A percentile compares a stretch with the other conserved stretches of the same genome.
These are phyloP conservation scores for Callorhinus ursinus DNA, from an alignment of 2,113 vertebrate species.

Conservation along the genomic window DNA sequence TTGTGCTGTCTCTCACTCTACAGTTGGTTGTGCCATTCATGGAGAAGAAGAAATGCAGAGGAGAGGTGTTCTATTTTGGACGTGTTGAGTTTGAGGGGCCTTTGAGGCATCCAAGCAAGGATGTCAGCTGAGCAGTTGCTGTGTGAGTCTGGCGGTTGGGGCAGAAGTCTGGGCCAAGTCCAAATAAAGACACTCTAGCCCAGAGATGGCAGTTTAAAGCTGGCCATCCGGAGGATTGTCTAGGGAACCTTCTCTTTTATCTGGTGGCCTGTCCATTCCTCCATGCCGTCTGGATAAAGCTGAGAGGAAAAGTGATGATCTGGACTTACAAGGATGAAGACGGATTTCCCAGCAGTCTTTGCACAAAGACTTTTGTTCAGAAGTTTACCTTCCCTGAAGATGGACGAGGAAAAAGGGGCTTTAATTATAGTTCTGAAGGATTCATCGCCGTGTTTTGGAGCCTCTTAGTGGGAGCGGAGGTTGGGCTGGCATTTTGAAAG, in stretches of 20 bases:
- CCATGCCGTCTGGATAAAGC: not conserved
- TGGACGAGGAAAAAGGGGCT: not conserved
- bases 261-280: fast-evolving
- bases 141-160: not conserved
- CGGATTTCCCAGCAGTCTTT: not conserved
- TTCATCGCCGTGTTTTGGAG: not conserved
- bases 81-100: not conserved
- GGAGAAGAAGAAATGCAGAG: not conserved
- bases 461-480: not conserved
- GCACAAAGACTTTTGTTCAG: not conserved
- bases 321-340: not conserved
- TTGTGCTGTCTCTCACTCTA: not conserved
- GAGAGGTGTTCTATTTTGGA: not conserved
- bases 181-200: not conserved
- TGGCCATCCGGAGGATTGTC: fast-evolving
- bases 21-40: not conserved
- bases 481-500: not conserved
- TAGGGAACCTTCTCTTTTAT: not conserved
- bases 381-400: not conserved
- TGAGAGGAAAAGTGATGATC: not conserved
- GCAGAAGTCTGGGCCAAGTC: not conserved
- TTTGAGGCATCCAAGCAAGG: not conserved
- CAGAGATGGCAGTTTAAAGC: not conserved
- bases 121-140: not conserved
- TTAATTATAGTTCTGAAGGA: no score